These are phyloP conservation scores for Diabrotica undecimpunctata DNA, from an alignment of 1,140 invertebrate species.

Conservation along the genomic window DNA sequence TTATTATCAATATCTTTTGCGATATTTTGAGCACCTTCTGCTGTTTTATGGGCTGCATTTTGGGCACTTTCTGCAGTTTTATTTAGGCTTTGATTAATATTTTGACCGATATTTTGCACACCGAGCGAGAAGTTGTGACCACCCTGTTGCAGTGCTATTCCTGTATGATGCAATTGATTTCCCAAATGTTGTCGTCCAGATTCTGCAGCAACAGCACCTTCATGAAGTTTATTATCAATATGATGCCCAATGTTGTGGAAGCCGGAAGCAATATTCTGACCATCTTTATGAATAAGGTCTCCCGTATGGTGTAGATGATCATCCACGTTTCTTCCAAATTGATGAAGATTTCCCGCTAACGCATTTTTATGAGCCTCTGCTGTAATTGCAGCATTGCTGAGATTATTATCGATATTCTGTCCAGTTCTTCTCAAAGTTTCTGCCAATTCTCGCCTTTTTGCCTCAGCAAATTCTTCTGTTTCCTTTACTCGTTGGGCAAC, in stretches of 20 bases:
- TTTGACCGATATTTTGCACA: slow-evolving; percentile 16
- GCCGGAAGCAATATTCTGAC: not conserved
- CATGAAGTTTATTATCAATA: not conserved
- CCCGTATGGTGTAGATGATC: no score
- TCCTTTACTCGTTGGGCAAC: slow-evolving; percentile 19
- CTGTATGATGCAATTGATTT: not conserved
- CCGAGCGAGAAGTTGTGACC: slow-evolving; percentile 8
- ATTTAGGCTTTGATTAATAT: slow-evolving; percentile 18
- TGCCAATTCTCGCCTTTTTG: slow-evolving; percentile 20
- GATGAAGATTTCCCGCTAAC: slow-evolving; percentile 5
- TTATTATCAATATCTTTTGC: slow-evolving; percentile 24
- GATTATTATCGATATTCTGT: slow-evolving; percentile 22
- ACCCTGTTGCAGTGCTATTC: not conserved
- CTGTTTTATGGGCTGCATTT: not conserved
- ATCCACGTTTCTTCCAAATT: not conserved
- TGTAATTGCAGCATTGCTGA: slow-evolving; percentile 10
- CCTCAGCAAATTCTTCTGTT: slow-evolving; percentile 15
- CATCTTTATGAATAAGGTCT: not conserved
- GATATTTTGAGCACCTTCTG: slow-evolving; percentile 16
- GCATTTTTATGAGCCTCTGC: slow-evolving; percentile 12
- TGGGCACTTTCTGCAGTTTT: slow-evolving; percentile 5
- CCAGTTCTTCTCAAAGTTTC: slow-evolving; percentile 15
- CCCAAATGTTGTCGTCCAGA: slow-evolving; percentile 1
- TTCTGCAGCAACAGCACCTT: not conserved
- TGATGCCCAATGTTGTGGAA: not conserved